Evolutionary conservation across 2,113 vertebrate species (phyloP), one percentile per base, ranked within the genome.

Genomic region (Platycercus adscitus): DNA sequence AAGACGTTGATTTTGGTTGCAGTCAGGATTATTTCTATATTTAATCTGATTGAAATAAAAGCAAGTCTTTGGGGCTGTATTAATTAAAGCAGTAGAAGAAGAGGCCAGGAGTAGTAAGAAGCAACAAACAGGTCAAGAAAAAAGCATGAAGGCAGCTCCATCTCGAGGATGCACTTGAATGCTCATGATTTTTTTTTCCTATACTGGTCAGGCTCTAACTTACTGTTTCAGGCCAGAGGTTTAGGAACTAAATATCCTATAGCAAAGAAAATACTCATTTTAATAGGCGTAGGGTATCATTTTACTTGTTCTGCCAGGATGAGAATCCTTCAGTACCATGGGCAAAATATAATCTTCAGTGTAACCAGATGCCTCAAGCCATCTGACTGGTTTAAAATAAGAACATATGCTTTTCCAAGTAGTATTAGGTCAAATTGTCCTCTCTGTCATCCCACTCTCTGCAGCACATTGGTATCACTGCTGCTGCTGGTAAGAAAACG

Each of bases 361-460:
- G 49, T 83, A 78, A 89, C 35, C 72, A 90, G 72, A 50, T 83
- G 56, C 81, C 35, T 82, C 46, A 82, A 90, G 89, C 39, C 35
- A 79, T 63, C 72, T 58, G 81, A 90, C 8, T 60, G 66, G 11
- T 52, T 95, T 93, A 80, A 94, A 94, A 94, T 43, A 81, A 37
- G 75, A 88, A 18, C 43, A 92, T 70, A 41, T 82, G 63, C 49
- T 93, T 94, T 88, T 65, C 63, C 43, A 37, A 47, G 52, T 24
- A 26, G 71, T 78, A 75, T 71, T 88, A 86, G 68, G 79, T 80
- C 79, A 71, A 89, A 83, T 49, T 71, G 53, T 93, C 46, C 63
- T 52, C 71, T 86, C 50, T 61, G 44, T 88, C 63, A 73, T 49
- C 89, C 39, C 35, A 31, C 31, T 43, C 44, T 61, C 46, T 46